These are phyloP conservation scores for Nymphicus hollandicus DNA, from an alignment of 2,113 vertebrate species.

Conservation along the genomic window DNA sequence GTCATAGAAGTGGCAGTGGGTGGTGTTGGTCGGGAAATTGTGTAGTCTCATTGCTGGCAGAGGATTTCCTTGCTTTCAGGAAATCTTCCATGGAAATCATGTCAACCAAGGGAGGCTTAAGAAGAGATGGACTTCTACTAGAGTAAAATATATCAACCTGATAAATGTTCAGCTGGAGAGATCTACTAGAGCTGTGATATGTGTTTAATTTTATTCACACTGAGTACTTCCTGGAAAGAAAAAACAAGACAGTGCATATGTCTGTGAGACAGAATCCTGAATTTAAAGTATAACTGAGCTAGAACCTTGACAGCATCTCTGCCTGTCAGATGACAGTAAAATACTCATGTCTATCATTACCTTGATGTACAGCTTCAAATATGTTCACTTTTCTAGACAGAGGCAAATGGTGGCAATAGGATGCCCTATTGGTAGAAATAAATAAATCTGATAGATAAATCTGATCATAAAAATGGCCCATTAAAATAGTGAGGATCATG, in stretches of 20 bases:
- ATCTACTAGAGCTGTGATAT: background rate
- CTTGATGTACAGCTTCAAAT: background rate
- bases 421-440: background rate
- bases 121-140: background rate
- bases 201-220: constrained; percentile 50
- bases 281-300: constrained; percentile 20
- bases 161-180: background rate
- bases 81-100: background rate
- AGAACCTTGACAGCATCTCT: background rate
- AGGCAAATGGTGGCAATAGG: background rate
- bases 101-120: background rate
- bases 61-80: background rate
- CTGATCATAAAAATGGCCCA: background rate
- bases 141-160: background rate
- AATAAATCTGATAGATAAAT: background rate
- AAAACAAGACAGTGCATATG: constrained; percentile 29
- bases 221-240: constrained; percentile 39
- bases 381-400: background rate
- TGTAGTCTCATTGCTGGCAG: accelerated
- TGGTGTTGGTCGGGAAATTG: background rate
- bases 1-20: accelerated
- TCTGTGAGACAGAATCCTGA: constrained; percentile 12
- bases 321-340: background rate
- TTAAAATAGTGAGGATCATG: background rate
- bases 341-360: background rate